Percentiles rank a stretch among this genome's conserved stretches.
Evolutionary conservation across 2,797 vertebrate species (phyloP).

Genomic region (Enteromius anoplus): DNA sequence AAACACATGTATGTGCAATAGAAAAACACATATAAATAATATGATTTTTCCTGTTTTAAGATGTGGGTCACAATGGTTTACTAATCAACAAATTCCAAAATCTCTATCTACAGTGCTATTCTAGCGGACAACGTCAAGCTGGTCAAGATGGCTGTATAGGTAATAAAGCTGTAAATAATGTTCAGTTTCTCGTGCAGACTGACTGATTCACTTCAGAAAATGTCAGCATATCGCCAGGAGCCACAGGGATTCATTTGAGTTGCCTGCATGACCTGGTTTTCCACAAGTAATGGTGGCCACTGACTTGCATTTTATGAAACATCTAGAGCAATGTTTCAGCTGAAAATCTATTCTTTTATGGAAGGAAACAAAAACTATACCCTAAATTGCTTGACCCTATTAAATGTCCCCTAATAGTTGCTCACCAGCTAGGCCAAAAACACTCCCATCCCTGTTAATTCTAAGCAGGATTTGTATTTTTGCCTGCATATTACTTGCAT

Average conservation of each 20-base stretch:
- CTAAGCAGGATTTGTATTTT: not conserved
- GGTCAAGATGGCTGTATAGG: not conserved
- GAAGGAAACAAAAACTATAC: too few species aligned
- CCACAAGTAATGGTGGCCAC: not conserved
- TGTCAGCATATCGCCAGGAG: not conserved
- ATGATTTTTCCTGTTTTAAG: not conserved
- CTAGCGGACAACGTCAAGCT: not conserved
- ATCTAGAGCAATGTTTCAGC: not conserved
- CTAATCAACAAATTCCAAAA: not conserved
- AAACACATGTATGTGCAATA: not conserved
- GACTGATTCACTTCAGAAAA: not conserved
- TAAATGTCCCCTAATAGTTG: not conserved
- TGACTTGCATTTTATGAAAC: not conserved
- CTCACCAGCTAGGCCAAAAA: not conserved
- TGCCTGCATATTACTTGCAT: not conserved
- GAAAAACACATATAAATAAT: not conserved
- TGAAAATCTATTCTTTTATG: too few species aligned
- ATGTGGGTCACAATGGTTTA: not conserved
- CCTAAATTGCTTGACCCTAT: too few species aligned
- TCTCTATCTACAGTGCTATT: not conserved
- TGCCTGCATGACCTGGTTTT: not conserved
- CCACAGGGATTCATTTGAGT: not conserved
- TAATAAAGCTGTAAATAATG: not conserved
- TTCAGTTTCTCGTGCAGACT: not conserved
- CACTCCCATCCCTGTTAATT: not conserved